phyloP scores from a whole-genome alignment of 1,140 invertebrate genomes.

The Drosophila arizonae region DNA sequence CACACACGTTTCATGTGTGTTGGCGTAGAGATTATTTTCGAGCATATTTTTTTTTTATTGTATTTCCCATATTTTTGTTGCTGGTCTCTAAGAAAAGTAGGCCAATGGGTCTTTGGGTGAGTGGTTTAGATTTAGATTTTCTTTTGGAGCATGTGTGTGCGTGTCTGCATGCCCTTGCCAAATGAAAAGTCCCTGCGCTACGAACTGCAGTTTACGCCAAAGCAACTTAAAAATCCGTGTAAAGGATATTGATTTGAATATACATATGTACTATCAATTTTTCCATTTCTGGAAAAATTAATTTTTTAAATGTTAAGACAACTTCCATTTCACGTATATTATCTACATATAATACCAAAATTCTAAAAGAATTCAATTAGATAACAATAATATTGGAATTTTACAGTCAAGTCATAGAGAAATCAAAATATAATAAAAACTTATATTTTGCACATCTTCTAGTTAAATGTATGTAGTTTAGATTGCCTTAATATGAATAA shows the following conservation, averaged over 20 bases:
- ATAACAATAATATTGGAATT: no score
- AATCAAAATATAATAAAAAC: no score
- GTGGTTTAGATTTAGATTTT: conserved; percentile 72
- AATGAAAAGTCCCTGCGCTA: conserved; percentile 23
- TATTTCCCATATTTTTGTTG: conserved; percentile 54
- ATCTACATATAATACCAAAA: no score
- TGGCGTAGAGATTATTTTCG: conserved; percentile 79
- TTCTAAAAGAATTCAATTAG: no score
- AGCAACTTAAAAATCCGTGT: background rate
- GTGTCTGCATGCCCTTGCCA: conserved; percentile 42
- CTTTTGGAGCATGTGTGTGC: conserved; percentile 7
- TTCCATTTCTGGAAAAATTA: no score
- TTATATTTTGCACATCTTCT: no score
- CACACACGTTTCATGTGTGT: conserved; percentile 53
- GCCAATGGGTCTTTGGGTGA: conserved; percentile 79
- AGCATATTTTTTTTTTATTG: conserved; percentile 62
- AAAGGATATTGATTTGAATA: background rate
- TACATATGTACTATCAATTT: background rate
- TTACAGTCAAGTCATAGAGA: no score
- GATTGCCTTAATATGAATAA: no score
- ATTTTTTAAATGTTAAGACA: no score
- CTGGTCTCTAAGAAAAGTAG: conserved; percentile 72
- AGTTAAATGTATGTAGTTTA: no score
- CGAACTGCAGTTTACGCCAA: conserved; percentile 7
- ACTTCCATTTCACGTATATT: no score